These are phyloP conservation scores for Phasianus colchicus DNA, from an alignment of 2,113 vertebrate genomes.

Conservation along the genomic window DNA sequence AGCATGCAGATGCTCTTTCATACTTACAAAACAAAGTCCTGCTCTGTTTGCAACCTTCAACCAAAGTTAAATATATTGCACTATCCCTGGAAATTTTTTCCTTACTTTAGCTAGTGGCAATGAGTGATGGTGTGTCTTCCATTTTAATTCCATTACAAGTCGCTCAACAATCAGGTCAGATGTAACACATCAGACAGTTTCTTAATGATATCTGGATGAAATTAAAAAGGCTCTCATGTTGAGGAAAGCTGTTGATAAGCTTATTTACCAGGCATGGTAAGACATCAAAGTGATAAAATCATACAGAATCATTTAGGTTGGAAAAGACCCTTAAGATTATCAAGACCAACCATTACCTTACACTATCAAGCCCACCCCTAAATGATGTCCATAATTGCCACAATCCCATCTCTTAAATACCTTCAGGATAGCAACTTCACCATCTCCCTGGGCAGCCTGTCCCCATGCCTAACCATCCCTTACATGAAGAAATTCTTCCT, in stretches of 20 bases:
- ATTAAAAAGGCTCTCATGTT: accelerated
- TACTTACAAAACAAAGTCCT: not conserved
- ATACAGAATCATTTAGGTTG: too few species aligned
- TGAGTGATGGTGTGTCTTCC: not conserved
- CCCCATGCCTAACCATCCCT: not conserved
- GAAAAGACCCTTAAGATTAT: too few species aligned
- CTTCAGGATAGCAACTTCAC: not conserved
- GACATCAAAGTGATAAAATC: too few species aligned
- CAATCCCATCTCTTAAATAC: not conserved
- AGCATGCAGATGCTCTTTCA: not conserved
- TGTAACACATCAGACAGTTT: not conserved
- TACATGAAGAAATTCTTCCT: not conserved
- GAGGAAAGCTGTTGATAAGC: not conserved
- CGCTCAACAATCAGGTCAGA: not conserved
- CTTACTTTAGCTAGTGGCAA: not conserved
- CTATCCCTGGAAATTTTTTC: too few species aligned
- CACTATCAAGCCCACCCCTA: not conserved
- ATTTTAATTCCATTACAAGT: not conserved
- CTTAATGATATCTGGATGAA: not conserved
- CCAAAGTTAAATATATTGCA: not conserved
- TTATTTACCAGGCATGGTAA: not conserved
- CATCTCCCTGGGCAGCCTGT: not conserved
- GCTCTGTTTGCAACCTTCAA: not conserved
- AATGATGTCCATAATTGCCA: not conserved
- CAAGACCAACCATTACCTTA: not conserved